Evolutionary conservation across 2,113 vertebrate species (phyloP).

Genomic region (Mastomys coucha): DNA sequence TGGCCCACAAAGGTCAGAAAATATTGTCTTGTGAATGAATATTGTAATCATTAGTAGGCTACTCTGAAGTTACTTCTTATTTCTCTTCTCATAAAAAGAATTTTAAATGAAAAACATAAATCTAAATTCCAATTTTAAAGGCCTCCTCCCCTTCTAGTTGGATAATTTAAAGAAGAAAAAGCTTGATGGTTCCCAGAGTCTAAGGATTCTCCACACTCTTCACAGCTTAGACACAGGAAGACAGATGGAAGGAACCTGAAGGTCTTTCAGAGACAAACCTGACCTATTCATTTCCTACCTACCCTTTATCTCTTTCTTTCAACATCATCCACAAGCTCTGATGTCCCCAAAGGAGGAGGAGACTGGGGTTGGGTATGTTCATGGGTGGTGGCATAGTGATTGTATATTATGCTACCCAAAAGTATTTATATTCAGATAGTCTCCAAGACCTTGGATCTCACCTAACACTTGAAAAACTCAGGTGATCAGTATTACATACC

Average conservation of each 20-base stretch:
- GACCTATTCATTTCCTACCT: neutral
- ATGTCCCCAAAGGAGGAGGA: neutral
- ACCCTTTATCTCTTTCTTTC: neutral
- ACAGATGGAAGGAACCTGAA: neutral
- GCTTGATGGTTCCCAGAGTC: neutral
- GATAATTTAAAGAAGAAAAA: neutral
- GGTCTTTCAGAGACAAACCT: neutral
- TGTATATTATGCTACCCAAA: neutral
- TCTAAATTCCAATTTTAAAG: slow-evolving; percentile 30
- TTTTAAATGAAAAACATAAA: slow-evolving; percentile 6
- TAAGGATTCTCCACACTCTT: neutral
- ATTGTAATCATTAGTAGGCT: neutral
- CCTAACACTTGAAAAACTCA: slow-evolving; percentile 24
- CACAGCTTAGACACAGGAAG: neutral
- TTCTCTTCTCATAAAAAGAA: neutral
- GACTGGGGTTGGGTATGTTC: neutral
- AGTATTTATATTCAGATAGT: neutral
- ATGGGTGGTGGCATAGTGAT: neutral
- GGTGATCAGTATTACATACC: neutral
- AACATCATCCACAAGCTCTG: neutral
- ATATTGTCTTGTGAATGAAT: slow-evolving; percentile 11
- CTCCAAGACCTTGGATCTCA: neutral
- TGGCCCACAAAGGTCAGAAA: neutral
- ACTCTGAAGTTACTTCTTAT: neutral
- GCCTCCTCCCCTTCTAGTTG: neutral